phyloP scores from a whole-genome alignment of 2,113 vertebrate species.

The Platysternon megacephalum region DNA sequence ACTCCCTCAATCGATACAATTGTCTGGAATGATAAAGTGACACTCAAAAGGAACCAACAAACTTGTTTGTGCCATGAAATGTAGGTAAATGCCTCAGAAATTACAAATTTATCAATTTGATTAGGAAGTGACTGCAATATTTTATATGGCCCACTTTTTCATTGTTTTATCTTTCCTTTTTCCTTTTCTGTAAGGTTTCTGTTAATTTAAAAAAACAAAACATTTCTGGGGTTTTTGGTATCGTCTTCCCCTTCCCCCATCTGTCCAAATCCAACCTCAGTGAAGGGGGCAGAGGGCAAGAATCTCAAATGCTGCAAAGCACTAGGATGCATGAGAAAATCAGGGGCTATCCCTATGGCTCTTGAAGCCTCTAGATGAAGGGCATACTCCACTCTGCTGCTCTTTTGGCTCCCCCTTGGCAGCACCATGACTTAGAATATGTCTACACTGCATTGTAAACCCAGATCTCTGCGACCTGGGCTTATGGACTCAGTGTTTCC shows the following conservation, averaged over 20 bases:
- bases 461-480: neutral
- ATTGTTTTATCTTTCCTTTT: accelerated
- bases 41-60: neutral
- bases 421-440: neutral
- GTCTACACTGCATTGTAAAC: neutral
- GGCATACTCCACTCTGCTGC: neutral
- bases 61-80: neutral
- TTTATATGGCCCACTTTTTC: neutral
- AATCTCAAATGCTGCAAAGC: neutral
- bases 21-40: neutral
- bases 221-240: neutral
- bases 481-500: neutral
- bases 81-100: neutral
- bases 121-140: neutral
- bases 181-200: neutral
- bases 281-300: neutral
- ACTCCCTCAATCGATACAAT: neutral
- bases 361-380: neutral
- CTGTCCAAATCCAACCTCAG: neutral
- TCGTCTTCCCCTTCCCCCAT: neutral
- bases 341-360: neutral
- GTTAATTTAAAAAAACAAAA: too few species aligned
- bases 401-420: neutral
- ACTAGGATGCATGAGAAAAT: neutral
- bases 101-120: neutral